These are phyloP conservation scores for Acrossocheilus wenchowensis DNA, from an alignment of 2,797 vertebrate genomes.

Conservation along the genomic window DNA sequence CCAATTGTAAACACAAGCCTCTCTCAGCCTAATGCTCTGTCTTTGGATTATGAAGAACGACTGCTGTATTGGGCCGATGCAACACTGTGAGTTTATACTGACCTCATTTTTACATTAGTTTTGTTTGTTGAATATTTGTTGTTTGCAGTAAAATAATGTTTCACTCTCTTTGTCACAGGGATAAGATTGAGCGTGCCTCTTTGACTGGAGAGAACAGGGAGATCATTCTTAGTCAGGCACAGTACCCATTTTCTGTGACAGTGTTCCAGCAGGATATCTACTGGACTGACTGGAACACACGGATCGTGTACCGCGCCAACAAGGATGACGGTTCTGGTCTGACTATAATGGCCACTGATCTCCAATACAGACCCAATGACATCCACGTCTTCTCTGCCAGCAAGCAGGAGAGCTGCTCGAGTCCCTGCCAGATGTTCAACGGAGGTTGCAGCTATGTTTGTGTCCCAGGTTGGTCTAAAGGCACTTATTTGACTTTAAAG, in stretches of 20 bases:
- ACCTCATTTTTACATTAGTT: background rate
- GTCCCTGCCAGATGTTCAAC: conserved; percentile 90
- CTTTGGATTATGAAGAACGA: conserved; percentile 88
- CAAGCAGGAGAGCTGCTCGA: conserved; percentile 85
- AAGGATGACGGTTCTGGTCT: conserved; percentile 90
- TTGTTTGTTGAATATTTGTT: background rate
- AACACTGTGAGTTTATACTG: conserved; percentile 77
- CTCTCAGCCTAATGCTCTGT: conserved; percentile 86
- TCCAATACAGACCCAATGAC: conserved; percentile 83
- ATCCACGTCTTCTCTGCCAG: conserved; percentile 81
- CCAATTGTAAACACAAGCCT: conserved; percentile 85
- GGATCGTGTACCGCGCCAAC: conserved; percentile 84
- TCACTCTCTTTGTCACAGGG: conserved; percentile 59
- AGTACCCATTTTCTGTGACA: conserved; percentile 85
- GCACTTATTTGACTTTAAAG: background rate
- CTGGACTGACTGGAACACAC: conserved; percentile 91
- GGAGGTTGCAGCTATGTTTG: conserved; percentile 95
- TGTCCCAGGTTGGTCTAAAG: conserved; percentile 80
- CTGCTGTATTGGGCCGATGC: conserved; percentile 92
- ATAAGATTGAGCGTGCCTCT: conserved; percentile 87
- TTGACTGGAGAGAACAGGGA: conserved; percentile 84
- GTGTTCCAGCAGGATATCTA: conserved; percentile 91
- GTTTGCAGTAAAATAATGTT: background rate
- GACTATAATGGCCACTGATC: conserved; percentile 75
- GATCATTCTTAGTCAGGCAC: conserved; percentile 80